These are phyloP conservation scores for Diuraphis noxia DNA, from an alignment of 1,140 invertebrate genomes.

Conservation along the genomic window DNA sequence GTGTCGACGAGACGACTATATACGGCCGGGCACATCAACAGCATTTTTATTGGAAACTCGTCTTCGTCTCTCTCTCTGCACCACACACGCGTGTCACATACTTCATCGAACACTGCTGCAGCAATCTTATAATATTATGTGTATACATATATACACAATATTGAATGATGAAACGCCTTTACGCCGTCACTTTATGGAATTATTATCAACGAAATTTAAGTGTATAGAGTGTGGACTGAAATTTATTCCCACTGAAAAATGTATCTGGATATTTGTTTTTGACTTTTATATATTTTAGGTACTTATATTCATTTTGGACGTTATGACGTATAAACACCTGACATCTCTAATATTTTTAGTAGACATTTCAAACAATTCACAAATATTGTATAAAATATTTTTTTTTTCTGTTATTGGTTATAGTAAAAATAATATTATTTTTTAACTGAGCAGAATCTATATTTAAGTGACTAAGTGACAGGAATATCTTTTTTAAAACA, in stretches of 20 bases:
- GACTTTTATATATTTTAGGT: neutral
- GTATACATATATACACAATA: too few species aligned
- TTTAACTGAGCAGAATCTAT: neutral
- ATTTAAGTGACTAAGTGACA: neutral
- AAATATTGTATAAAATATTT: too few species aligned
- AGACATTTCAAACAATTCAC: too few species aligned
- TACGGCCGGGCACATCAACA: constrained; percentile 6
- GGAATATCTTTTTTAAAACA: neutral
- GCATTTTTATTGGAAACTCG: constrained; percentile 29
- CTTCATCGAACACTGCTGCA: neutral
- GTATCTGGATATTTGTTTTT: neutral
- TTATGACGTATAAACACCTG: neutral
- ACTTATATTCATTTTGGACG: neutral
- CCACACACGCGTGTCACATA: neutral
- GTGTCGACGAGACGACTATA: constrained; percentile 18
- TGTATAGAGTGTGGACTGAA: neutral
- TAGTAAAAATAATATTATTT: neutral
- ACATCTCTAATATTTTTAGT: too few species aligned
- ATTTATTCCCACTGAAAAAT: neutral
- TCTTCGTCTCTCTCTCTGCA: neutral
- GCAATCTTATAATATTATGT: neutral
- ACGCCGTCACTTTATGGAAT: neutral
- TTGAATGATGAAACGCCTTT: neutral
- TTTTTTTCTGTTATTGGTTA: neutral
- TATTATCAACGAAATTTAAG: neutral